Evolutionary conservation across 1,140 invertebrate genomes (phyloP).

Genomic region (Ectropis grisescens): DNA sequence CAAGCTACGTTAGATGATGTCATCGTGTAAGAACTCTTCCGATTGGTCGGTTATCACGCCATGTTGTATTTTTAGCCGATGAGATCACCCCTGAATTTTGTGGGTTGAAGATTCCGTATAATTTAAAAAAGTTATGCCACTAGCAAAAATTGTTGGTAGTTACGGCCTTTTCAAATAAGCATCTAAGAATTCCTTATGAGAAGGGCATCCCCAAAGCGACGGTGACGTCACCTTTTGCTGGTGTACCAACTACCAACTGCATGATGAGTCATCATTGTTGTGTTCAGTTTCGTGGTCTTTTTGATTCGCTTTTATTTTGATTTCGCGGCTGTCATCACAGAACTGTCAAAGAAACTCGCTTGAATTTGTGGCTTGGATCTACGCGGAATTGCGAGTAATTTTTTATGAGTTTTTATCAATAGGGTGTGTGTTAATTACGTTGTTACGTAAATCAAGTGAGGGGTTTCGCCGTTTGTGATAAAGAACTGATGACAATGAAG

Average conservation of each 20-base stretch:
- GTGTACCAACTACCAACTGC: constrained; percentile 23
- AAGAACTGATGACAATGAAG: constrained; percentile 59
- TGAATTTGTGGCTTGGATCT: too few relatives aligned
- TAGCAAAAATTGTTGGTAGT: constrained; percentile 40
- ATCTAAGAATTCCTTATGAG: constrained; percentile 45
- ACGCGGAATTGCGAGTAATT: too few relatives aligned
- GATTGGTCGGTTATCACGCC: constrained; percentile 55
- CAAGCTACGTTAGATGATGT: constrained; percentile 40
- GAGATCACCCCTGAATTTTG: constrained; percentile 53
- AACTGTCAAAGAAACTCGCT: constrained; percentile 43
- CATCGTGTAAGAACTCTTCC: constrained; percentile 14
- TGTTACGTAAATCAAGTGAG: constrained; percentile 51
- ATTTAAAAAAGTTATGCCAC: constrained; percentile 33
- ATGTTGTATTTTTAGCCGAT: constrained; percentile 38
- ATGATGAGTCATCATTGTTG: constrained; percentile 64
- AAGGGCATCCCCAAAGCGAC: constrained; percentile 63
- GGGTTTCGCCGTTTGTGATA: too few relatives aligned
- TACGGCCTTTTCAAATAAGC: constrained; percentile 37
- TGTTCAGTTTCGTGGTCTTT: constrained; percentile 47
- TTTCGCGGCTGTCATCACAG: constrained; percentile 43
- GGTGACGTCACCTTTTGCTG: constrained; percentile 45
- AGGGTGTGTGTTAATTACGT: constrained; percentile 6
- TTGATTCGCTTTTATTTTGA: constrained; percentile 41
- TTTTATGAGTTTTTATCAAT: too few relatives aligned
- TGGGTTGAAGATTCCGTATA: constrained; percentile 20